A percentile compares a stretch with the other conserved stretches of the same genome.
Conservation (phyloP, 2,797 vertebrate species). For the Schizopygopsis malacanthus region DNA sequence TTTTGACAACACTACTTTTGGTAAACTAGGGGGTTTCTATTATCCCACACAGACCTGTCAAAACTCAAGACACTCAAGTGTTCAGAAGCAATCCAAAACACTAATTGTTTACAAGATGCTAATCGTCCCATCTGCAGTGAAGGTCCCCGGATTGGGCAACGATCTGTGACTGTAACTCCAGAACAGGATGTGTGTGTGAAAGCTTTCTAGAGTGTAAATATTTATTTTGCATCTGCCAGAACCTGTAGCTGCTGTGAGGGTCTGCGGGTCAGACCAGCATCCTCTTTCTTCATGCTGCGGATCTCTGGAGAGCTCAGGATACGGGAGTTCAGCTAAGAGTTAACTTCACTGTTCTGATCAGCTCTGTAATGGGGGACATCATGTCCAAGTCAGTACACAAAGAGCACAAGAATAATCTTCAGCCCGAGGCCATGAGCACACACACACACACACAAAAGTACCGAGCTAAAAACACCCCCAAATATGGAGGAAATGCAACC, state of each 20-base stretch:
- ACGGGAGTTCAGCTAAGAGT: conserved; percentile 58
- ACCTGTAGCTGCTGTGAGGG: neutral
- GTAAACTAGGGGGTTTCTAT: too few species aligned
- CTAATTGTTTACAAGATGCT: neutral
- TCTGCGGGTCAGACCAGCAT: conserved; percentile 20
- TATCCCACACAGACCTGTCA: neutral
- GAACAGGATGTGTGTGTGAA: neutral
- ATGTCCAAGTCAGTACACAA: conserved; percentile 52
- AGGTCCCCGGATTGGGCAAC: neutral
- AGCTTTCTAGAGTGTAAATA: neutral
- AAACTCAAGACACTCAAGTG: neutral
- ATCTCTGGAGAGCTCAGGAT: conserved; percentile 57
- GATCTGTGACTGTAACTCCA: neutral
- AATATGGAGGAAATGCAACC: conserved; percentile 14
- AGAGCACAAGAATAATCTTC: conserved; percentile 47
- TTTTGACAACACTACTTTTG: neutral
- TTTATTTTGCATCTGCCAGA: neutral
- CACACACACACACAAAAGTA: conserved; percentile 37
- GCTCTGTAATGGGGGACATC: conserved; percentile 58
- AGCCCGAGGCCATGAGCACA: conserved; percentile 50
- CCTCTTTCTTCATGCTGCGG: conserved; percentile 7
- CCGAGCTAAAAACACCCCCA: conserved; percentile 53
- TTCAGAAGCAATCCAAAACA: neutral
- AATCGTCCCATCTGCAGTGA: neutral
- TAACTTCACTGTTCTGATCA: conserved; percentile 52